Conservation (phyloP, 2,797 vertebrate genomes). For the Octomys mimax region DNA sequence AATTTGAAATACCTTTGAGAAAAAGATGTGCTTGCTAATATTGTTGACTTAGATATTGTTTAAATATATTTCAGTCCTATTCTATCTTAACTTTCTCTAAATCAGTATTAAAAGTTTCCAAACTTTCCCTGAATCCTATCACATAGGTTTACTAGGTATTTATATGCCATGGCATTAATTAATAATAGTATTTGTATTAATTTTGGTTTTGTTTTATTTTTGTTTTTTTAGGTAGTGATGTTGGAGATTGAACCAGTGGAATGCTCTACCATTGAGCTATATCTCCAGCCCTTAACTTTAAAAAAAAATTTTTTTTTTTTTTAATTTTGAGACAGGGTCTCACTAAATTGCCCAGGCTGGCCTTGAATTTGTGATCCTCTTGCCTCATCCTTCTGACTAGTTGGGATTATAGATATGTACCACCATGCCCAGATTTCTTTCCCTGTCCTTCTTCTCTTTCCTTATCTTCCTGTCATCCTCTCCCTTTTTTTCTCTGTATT, state of each 20-base stretch:
- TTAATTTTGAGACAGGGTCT: not conserved
- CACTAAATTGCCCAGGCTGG: not conserved
- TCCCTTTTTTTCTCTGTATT: not conserved
- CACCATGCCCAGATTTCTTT: not conserved
- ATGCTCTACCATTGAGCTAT: not conserved
- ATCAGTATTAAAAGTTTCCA: slow-evolving; percentile 13
- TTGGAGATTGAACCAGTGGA: not conserved
- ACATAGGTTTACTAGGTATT: slow-evolving; percentile 36
- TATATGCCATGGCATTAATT: not conserved
- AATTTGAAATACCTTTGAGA: slow-evolving; percentile 52
- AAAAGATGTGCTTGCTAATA: slow-evolving; percentile 37
- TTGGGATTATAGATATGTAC: not conserved
- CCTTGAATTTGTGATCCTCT: not conserved
- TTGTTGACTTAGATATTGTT: slow-evolving; percentile 41
- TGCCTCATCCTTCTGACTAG: not conserved
- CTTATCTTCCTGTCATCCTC: not conserved
- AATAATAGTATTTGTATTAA: slow-evolving; percentile 25
- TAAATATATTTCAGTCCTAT: not conserved
- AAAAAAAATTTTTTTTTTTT: not conserved
- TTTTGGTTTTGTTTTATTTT: not conserved
- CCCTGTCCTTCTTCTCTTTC: not conserved
- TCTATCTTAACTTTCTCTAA: slow-evolving; percentile 42
- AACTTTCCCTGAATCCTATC: slow-evolving; percentile 38
- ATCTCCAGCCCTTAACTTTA: not conserved
- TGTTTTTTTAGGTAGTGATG: not conserved